These are phyloP conservation scores for Cephus nigrinus DNA, from an alignment of 2,888 invertebrate species.

Conservation along the genomic window DNA sequence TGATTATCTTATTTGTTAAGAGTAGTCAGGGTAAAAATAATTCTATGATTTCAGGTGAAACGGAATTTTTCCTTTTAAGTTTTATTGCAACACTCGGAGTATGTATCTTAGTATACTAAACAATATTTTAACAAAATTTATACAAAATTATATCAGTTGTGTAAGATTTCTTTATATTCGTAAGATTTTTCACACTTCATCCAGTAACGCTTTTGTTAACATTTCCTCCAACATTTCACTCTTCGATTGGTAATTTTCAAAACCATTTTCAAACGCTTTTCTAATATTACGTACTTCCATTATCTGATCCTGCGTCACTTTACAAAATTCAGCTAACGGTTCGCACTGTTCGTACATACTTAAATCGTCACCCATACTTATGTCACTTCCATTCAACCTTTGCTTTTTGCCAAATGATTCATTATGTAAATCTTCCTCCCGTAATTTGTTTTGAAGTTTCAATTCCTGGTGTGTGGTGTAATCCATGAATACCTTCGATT, in stretches of 20 bases:
- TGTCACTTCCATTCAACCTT: conserved; percentile 5
- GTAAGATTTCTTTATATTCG: not conserved
- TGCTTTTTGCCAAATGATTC: conserved; percentile 3
- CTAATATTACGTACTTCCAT: conserved; percentile 41
- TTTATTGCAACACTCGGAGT: not conserved
- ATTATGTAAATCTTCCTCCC: conserved; percentile 2
- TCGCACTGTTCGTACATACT: conserved; percentile 1
- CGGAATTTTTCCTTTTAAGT: not conserved
- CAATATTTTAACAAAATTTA: not conserved
- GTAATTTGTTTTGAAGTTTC: conserved; percentile 1
- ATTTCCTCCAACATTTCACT: conserved; percentile 68
- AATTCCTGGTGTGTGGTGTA: conserved; percentile 25
- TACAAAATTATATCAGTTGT: not conserved
- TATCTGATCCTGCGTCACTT: conserved; percentile 24
- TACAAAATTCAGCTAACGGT: conserved; percentile 34
- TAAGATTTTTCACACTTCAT: not conserved
- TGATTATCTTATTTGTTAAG: not conserved
- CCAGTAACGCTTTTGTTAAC: conserved; percentile 65
- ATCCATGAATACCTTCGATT: conserved; percentile 48
- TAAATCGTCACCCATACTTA: conserved; percentile 12
- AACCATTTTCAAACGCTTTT: conserved; percentile 67
- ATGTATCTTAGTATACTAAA: not conserved
- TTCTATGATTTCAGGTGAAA: not conserved
- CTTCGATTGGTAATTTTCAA: conserved; percentile 67
- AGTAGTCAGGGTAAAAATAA: not conserved